Evolutionary conservation across 1,140 invertebrate genomes (phyloP).

Genomic region (Drosophila busckii): DNA sequence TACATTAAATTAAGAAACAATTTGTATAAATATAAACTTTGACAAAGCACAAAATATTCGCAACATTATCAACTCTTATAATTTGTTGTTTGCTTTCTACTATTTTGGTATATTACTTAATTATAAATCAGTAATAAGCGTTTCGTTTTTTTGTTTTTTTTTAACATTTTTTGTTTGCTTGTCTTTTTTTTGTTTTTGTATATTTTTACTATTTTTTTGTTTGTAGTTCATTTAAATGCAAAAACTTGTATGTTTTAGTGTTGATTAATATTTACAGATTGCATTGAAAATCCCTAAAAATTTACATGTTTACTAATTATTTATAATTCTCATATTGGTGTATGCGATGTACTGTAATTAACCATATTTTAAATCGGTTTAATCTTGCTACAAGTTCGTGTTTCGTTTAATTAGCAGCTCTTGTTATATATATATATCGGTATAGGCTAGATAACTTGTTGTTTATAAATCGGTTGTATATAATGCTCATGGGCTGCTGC

Average conservation of each 20-base stretch:
- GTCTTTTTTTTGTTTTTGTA: slow-evolving; percentile 41
- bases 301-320: slow-evolving; percentile 24
- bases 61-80: slow-evolving; percentile 13
- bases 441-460: slow-evolving; percentile 47
- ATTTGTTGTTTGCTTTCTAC: slow-evolving; percentile 1
- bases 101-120: slow-evolving; percentile 43
- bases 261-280: slow-evolving; percentile 57
- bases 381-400: slow-evolving; percentile 1
- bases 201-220: slow-evolving; percentile 65
- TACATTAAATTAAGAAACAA: too few species aligned
- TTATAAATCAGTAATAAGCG: slow-evolving; percentile 73
- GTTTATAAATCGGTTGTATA: slow-evolving; percentile 63
- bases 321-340: slow-evolving; percentile 23
- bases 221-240: slow-evolving; percentile 58
- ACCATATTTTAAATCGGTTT: slow-evolving; percentile 12
- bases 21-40: too few species aligned
- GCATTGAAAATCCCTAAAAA: slow-evolving; percentile 35
- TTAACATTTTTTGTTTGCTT: slow-evolving; percentile 25
- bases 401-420: slow-evolving; percentile 37
- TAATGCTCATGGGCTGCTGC: slow-evolving; percentile 39
- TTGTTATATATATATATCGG: slow-evolving; percentile 35
- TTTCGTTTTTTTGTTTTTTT: slow-evolving; percentile 49
- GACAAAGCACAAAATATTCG: slow-evolving; percentile 21
- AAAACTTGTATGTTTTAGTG: slow-evolving; percentile 54
- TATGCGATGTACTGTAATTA: slow-evolving; percentile 10